A percentile compares a stretch with the other conserved stretches of the same genome.
phyloP scores from a whole-genome alignment of 2,797 vertebrate species.

The Podarcis lilfordi region DNA sequence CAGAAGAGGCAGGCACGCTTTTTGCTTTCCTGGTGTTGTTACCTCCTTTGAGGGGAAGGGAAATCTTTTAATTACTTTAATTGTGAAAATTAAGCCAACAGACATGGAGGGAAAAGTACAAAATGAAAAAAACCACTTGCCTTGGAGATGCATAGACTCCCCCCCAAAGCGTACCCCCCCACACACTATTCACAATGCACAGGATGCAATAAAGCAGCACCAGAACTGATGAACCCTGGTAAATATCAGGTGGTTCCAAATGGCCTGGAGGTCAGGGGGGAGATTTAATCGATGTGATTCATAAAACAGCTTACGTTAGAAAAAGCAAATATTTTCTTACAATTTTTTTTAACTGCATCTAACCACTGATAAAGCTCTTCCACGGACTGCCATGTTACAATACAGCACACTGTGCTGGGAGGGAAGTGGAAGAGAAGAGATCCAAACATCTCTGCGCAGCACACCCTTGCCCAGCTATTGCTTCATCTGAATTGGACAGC shows the following conservation, averaged over 20 bases:
- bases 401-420: not conserved
- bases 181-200: not conserved
- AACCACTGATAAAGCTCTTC: slow-evolving; percentile 20
- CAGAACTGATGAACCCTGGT: slow-evolving; percentile 56
- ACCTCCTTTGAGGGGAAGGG: no score
- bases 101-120: not conserved
- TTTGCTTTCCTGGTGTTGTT: not conserved
- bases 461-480: not conserved
- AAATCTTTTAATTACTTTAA: not conserved
- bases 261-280: slow-evolving; percentile 47
- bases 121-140: slow-evolving; percentile 7
- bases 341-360: slow-evolving; percentile 34
- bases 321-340: slow-evolving; percentile 44
- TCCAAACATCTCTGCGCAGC: not conserved
- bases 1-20: not conserved
- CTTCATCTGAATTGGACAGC: slow-evolving; percentile 30
- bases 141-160: not conserved
- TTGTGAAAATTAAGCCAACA: not conserved
- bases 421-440: not conserved
- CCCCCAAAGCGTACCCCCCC: slow-evolving; percentile 19
- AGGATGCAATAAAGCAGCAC: slow-evolving; percentile 51
- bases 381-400: slow-evolving; percentile 4
- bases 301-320: slow-evolving; percentile 58
- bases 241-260: slow-evolving; percentile 35
- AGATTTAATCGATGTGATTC: slow-evolving; percentile 61